These are phyloP conservation scores for Myrmecophaga tridactyla DNA, from an alignment of 2,113 vertebrate species.

Conservation along the genomic window DNA sequence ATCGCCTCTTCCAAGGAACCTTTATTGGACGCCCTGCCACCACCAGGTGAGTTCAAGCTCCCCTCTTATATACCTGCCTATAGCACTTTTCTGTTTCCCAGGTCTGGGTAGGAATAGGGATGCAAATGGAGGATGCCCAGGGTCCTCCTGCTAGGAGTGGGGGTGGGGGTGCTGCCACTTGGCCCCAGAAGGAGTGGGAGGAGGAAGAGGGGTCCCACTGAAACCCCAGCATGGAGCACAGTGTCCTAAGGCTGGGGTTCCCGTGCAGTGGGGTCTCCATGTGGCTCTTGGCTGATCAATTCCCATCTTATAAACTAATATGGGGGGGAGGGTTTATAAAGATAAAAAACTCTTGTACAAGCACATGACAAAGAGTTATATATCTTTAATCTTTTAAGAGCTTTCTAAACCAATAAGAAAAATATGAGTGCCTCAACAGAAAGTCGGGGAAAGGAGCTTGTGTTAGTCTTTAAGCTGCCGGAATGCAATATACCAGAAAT, in stretches of 20 bases:
- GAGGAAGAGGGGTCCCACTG: neutral
- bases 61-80: neutral
- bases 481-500: no score
- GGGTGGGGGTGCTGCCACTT: neutral
- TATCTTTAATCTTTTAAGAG: neutral
- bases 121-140: neutral
- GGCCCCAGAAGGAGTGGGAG: neutral
- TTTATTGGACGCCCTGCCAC: neutral
- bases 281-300: neutral
- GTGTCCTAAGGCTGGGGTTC: neutral
- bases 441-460: neutral
- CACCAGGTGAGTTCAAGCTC: neutral
- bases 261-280: rapidly evolving
- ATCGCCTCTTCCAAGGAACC: neutral
- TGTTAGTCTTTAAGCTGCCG: no score
- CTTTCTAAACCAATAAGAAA: neutral
- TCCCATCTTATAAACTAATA: neutral
- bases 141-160: neutral
- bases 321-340: neutral
- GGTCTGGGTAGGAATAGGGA: neutral
- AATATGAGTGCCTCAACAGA: neutral
- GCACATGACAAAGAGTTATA: neutral
- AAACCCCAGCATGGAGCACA: neutral
- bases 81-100: neutral
- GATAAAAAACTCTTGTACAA: neutral